A percentile compares a stretch with the other conserved stretches of the same genome.
Conservation (phyloP, 2,113 vertebrate species). For the Passer montanus region DNA sequence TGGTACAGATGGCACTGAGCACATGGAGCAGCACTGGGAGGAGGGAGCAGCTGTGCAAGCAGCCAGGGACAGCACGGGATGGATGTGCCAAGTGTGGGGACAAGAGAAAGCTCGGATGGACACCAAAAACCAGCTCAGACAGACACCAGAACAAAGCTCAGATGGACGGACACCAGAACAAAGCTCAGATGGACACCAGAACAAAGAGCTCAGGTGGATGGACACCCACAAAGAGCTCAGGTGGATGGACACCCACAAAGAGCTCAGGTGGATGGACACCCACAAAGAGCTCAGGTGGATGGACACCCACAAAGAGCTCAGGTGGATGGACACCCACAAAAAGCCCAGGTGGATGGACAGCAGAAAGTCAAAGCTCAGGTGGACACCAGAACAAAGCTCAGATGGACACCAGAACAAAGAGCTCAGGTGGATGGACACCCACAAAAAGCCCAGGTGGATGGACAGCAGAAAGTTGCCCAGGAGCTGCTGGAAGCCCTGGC, state of each 20-base stretch:
- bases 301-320: neutral
- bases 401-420: accelerated
- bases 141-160: neutral
- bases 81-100: neutral
- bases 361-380: neutral
- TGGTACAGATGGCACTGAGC: neutral
- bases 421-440: neutral
- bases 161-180: neutral
- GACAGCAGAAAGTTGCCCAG: neutral
- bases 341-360: accelerated
- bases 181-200: neutral
- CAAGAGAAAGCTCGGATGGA: neutral
- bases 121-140: neutral
- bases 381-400: neutral
- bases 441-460: neutral
- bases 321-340: neutral
- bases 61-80: neutral
- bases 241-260: accelerated
- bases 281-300: neutral
- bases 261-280: too few species aligned
- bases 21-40: neutral
- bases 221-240: neutral
- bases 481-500: neutral
- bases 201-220: neutral
- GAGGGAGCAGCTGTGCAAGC: neutral